phyloP scores from a whole-genome alignment of 37 sponge, comb jelly and placozoan genomes.

The Theonella swinhoei region DNA sequence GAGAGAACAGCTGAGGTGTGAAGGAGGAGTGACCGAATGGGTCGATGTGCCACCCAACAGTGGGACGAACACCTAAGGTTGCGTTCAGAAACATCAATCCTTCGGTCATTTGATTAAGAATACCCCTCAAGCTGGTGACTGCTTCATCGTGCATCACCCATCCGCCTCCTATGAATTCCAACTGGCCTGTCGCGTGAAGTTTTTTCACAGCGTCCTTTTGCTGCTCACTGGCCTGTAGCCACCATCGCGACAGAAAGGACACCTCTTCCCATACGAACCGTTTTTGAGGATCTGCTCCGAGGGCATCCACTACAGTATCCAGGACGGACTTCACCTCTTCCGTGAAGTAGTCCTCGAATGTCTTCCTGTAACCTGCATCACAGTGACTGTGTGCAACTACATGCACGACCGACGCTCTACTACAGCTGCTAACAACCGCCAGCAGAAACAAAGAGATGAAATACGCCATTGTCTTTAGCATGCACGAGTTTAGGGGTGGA shows the following conservation, averaged over 20 bases:
- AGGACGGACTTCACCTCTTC: conserved; percentile 25
- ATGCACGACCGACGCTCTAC: conserved; percentile 30
- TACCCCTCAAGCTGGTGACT: neutral
- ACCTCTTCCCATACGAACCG: conserved; percentile 74
- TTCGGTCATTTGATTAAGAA: conserved; percentile 17
- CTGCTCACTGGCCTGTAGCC: conserved; percentile 37
- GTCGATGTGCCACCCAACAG: conserved; percentile 41
- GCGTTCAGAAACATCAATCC: conserved; percentile 21
- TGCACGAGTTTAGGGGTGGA: neutral
- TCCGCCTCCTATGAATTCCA: conserved; percentile 90
- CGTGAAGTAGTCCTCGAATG: conserved; percentile 56
- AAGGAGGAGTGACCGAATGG: conserved; percentile 43
- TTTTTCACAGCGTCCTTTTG: neutral
- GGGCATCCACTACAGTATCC: conserved; percentile 32
- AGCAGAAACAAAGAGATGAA: neutral
- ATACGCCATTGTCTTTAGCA: neutral
- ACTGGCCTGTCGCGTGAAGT: conserved; percentile 44
- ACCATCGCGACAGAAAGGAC: conserved; percentile 61
- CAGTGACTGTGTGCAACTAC: conserved; percentile 75
- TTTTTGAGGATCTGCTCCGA: conserved; percentile 24
- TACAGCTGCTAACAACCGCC: neutral
- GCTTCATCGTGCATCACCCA: conserved; percentile 98
- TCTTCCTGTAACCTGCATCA: conserved; percentile 65
- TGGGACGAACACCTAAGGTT: conserved; percentile 14
- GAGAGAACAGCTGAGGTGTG: conserved; percentile 49